Evolutionary conservation across 2,113 vertebrate genomes (phyloP), one percentile per base, ranked within the genome.

Genomic region (Petrocephalus microphthalmus): DNA sequence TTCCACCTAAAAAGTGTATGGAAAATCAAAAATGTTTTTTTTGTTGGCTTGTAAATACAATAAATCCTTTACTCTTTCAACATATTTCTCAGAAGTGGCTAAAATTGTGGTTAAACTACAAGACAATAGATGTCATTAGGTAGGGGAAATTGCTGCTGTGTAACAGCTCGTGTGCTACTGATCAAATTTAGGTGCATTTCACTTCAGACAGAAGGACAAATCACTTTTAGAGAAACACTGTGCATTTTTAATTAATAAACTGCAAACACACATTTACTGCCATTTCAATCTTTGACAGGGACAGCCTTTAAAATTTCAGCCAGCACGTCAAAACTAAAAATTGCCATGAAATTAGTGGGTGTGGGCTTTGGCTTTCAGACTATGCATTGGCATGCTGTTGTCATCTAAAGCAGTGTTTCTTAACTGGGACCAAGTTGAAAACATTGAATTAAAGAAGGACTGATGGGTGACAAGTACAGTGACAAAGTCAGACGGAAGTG

Each of bases 1-100:
- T 49, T 17, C 71, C 33, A 49, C 45, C 10, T 11, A 7, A 37
- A 8, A 49, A 49, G 20, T 83, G 22, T 83, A 83, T 49, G 42
- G 37, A 83, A 22, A 83, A 42, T 78, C 71, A 83, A 83, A 83
- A 67, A 67, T 29, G n/a, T 1, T 42, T 22, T 47, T 37, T 83
- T 83, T 83, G 81, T 47, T 47, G 81, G 20, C 81, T 17, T 83
- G 81, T 83, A 83, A 83, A 83, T 83, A 49, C 22, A 83, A 83
- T 83, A 83, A 83, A 83, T 45, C 37, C 45, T 49, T 49, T 83
- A 47, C 20, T 83, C 81, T 49, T 45, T 83, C 45, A 47, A 49
- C 10, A 71, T 47, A n/a, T 47, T 83, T 45, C 71, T 33, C 71
- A 78, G 29, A 33, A 78, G 71, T 78, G 71, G 33, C 33, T 42